These are phyloP conservation scores for Zophobas morio DNA, from an alignment of 1,140 invertebrate species.

Conservation along the genomic window DNA sequence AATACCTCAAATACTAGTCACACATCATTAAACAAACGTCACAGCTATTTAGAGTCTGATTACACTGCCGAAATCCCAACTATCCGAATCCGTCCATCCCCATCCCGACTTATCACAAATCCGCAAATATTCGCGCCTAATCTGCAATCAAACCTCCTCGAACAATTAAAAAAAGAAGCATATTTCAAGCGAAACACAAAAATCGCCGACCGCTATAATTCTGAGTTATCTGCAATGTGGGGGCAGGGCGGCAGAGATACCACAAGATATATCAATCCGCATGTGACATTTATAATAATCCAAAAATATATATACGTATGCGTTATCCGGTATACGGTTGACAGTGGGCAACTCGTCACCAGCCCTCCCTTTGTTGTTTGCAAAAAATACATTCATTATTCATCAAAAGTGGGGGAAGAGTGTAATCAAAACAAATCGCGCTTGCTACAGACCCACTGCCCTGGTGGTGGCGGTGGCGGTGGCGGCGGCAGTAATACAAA, in stretches of 20 bases:
- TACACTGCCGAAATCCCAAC: too few species aligned
- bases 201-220: slow-evolving; percentile 47
- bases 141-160: slow-evolving; percentile 28
- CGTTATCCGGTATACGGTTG: slow-evolving; percentile 52
- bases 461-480: slow-evolving; percentile 18
- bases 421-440: slow-evolving; percentile 59
- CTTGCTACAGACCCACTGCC: slow-evolving; percentile 54
- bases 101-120: too few species aligned
- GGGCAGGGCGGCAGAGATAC: slow-evolving; percentile 47
- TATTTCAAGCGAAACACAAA: slow-evolving; percentile 50
- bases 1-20: too few species aligned
- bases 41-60: too few species aligned
- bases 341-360: slow-evolving; percentile 57
- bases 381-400: slow-evolving; percentile 59
- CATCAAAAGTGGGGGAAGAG: slow-evolving; percentile 56
- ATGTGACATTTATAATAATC: slow-evolving; percentile 58
- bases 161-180: slow-evolving; percentile 46
- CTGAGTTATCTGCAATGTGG: slow-evolving; percentile 48
- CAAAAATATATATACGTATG: slow-evolving; percentile 56
- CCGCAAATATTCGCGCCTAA: background rate
- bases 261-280: slow-evolving; percentile 57
- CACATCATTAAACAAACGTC: too few species aligned
- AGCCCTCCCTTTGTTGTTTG: slow-evolving; percentile 57
- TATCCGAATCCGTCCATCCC: too few species aligned
- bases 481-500: slow-evolving; percentile 30